phyloP scores from a whole-genome alignment of 2,797 vertebrate species.

The Alosa sapidissima region DNA sequence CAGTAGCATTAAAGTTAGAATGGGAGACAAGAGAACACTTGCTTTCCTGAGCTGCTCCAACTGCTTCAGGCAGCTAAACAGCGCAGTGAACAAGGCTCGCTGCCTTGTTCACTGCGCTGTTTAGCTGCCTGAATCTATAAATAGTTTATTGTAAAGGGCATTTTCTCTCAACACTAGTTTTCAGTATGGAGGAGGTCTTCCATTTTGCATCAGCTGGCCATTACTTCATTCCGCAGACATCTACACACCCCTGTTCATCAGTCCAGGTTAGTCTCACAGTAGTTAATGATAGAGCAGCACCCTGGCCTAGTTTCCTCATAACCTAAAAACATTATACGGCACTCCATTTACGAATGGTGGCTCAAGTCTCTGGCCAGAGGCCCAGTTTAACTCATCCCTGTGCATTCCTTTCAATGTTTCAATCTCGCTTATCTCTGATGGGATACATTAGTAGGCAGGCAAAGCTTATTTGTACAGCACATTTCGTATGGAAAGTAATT shows the following conservation, averaged over 20 bases:
- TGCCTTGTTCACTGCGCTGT: neutral
- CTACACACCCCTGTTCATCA: neutral
- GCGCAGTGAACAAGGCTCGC: too few species aligned
- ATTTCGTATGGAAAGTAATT: neutral
- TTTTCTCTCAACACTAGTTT: neutral
- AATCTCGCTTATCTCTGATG: constrained; percentile 4
- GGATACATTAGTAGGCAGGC: neutral
- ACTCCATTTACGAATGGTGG: neutral
- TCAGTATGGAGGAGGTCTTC: neutral
- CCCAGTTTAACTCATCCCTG: neutral
- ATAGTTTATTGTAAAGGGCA: neutral
- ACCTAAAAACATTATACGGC: neutral
- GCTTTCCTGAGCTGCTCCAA: neutral
- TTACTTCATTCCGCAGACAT: neutral
- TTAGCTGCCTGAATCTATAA: neutral
- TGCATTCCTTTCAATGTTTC: neutral
- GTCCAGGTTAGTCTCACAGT: neutral
- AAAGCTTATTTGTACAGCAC: neutral
- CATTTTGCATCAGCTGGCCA: neutral
- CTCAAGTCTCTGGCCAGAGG: neutral
- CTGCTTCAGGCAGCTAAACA: too few species aligned
- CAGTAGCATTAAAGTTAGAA: neutral
- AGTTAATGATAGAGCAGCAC: neutral
- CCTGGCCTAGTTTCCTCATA: constrained; percentile 10
- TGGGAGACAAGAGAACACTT: neutral